Evolutionary conservation across 2,113 vertebrate genomes (phyloP), one percentile per base, ranked within the genome.

Genomic region (Eclectus roratus): DNA sequence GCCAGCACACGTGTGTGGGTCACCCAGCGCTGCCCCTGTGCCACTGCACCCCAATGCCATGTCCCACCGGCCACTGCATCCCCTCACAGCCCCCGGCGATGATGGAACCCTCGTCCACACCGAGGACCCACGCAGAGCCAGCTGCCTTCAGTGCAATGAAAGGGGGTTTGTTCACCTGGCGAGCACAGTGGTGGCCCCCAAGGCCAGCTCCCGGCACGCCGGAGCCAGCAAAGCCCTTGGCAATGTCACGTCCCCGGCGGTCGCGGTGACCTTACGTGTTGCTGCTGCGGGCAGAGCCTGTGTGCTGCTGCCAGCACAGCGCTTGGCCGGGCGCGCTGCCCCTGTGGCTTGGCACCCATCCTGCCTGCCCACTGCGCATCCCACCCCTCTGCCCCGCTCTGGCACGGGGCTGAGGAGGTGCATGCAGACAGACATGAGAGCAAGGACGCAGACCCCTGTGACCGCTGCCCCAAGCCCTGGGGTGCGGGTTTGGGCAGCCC

Each of bases 391-490:
- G 7, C 24, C 84, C 35, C 1, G 15, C 23, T 53, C 43, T 55
- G 58, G 68, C 77, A 43, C 63, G 28, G 31, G 35, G 66, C 86
- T 25, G n/a, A 11, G 46, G 79, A 76, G 79, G 31, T 8, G 44
- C 5, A 3, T 81, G 77, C 15, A 9, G 81, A 85, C 4, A 1
- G 78, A 85, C 63, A 2, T 9, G 71, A 43, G 50, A 47, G 65
- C 53, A 13, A 6, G 3, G 44, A 15, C 52, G 31, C 31, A 18
- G 58, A 35, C 13, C 53, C 23, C 72, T 6, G 14, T 0, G 3
- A 2, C 2, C 0, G 0, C 27, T 9, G 0, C 41, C 41, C 31
- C 2, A 0, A 76, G 35, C 18, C 37, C n/a, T 5, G 15, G n/a
- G 23, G 13, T 11, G 72, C 0, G 2, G n/a, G 60, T 55, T 68